Evolutionary conservation across 2,113 vertebrate genomes (phyloP), one percentile per base, ranked within the genome.

Genomic region (Podarcis raffonei): DNA sequence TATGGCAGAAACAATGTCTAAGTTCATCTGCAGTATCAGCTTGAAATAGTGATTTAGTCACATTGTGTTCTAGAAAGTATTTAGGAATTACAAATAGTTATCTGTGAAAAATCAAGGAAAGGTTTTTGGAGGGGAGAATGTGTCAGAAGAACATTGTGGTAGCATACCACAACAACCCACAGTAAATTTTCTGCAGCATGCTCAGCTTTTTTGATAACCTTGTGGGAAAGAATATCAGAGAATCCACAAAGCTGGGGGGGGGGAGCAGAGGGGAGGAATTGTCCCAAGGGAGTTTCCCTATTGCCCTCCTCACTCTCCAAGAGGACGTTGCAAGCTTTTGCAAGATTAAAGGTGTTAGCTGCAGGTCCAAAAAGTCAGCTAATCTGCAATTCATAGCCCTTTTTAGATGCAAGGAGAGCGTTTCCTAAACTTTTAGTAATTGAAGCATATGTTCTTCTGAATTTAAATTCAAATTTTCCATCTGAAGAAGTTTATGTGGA

Each of bases 71-170:
- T 78, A 66, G 13, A 35, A 92, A 69, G 71, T 27, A 53, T 81
- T 88, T 82, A 87, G 4, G 80, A 87, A 85, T 88, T 86, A 85
- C 27, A 8, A 65, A 37, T 1, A 57, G 65, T 11, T 11, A 80
- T 88, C 53, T 88, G 16, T 89, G 79, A 77, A 89, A 78, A 86
- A 66, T 18, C 0, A 1, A 23, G 87, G 25, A 69, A 39, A 53
- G 35, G 39, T 18, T 42, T 12, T 7, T 30, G 1, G 42, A 81
- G 59, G 22, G 30, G 15, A 15, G n/a, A 62, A n/a, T 84, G 39
- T 48, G 15, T 48, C 59, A 20, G 68, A 81, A 78, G 84, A 37
- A 89, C 16, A 15, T 90, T 0, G 0, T 39, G 25, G 6, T 37
- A 35, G 5, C 39, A 53, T 48, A 30, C 13, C 27, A 30, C 48